Evolutionary conservation across 2,797 vertebrate genomes (phyloP).

Genomic region (Tamandua tetradactyla): DNA sequence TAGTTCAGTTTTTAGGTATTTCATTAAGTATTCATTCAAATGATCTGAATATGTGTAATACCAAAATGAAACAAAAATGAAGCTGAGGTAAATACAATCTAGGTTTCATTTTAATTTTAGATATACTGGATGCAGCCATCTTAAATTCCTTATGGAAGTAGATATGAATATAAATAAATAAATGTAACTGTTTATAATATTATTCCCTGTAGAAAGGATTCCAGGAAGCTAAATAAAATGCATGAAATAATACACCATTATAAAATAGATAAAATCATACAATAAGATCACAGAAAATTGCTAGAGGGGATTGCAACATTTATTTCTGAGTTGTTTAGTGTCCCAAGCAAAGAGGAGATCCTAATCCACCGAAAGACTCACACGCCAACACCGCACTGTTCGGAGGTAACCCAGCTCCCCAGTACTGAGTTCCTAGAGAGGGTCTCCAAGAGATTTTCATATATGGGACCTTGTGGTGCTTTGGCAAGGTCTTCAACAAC

Average conservation of each 20-base stretch:
- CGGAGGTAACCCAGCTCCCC: not conserved
- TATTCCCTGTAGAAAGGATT: constrained; percentile 54
- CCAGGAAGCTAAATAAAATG: constrained; percentile 45
- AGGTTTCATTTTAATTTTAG: constrained; percentile 45
- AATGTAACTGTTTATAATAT: constrained; percentile 50
- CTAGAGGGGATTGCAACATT: constrained; percentile 43
- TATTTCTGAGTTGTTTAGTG: constrained; percentile 31
- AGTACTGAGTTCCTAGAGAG: not conserved
- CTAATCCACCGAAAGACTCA: not conserved
- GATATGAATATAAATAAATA: constrained; percentile 38
- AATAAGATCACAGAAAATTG: constrained; percentile 42
- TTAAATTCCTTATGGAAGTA: constrained; percentile 37
- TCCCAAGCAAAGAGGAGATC: not conserved
- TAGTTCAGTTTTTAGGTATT: constrained; percentile 41
- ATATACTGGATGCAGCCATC: not conserved
- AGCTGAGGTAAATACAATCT: constrained; percentile 22
- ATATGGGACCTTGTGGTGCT: not conserved
- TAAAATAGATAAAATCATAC: constrained; percentile 57
- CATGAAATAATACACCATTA: constrained; percentile 32
- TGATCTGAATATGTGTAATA: not conserved
- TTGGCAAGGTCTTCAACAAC: not conserved
- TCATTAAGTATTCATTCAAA: constrained; percentile 26
- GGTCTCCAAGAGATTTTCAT: not conserved
- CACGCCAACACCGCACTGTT: not conserved
- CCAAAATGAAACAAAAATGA: constrained; percentile 33